Conservation (phyloP, 2,888 invertebrate species). For the Eupithecia insigniata region DNA sequence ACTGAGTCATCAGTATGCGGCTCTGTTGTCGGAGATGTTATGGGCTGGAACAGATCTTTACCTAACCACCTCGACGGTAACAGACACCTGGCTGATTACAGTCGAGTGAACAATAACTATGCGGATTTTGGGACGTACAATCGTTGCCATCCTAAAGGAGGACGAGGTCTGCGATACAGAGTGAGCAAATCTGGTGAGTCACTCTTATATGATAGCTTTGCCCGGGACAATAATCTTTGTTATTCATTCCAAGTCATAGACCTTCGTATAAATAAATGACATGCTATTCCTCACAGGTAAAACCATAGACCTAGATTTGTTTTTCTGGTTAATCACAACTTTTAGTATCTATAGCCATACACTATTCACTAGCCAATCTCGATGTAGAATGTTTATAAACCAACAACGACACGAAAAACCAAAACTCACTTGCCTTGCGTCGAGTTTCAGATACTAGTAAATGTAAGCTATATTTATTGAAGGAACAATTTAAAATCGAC, state of each 20-base stretch:
- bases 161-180: conserved; percentile 76
- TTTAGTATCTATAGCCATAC: neutral
- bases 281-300: neutral
- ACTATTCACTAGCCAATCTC: too few species aligned
- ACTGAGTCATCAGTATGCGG: conserved; percentile 81
- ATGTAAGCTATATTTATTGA: too few species aligned
- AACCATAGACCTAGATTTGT: too few species aligned
- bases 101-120: conserved; percentile 84
- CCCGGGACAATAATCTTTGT: conserved; percentile 1
- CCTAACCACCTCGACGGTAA: conserved; percentile 88
- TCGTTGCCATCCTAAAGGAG: conserved; percentile 75
- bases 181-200: conserved; percentile 79
- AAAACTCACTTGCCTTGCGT: too few species aligned
- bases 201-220: neutral
- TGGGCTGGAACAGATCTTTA: conserved; percentile 85
- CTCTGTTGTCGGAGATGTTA: conserved; percentile 79
- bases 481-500: too few species aligned
- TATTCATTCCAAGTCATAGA: neutral
- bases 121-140: conserved; percentile 77
- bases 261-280: neutral
- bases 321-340: too few species aligned
- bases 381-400: too few species aligned
- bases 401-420: too few species aligned
- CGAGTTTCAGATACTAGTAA: too few species aligned
- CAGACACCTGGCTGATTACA: conserved; percentile 83